phyloP scores from a whole-genome alignment of 2,888 invertebrate genomes.

The Brachyopa scutellaris region DNA sequence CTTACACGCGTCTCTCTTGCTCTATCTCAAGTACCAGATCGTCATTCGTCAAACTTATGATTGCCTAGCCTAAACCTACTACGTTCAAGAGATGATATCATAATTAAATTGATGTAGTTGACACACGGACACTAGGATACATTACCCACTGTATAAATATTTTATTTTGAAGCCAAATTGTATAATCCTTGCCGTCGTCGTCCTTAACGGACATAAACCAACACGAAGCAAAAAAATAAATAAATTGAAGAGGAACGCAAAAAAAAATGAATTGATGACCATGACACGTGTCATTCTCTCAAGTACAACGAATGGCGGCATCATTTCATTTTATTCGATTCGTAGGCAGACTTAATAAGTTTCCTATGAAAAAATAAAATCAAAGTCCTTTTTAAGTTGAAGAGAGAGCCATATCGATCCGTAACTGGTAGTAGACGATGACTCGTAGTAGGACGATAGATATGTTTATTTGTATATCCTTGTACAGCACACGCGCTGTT shows the following conservation, averaged over 20 bases:
- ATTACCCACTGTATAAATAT: conserved; percentile 11
- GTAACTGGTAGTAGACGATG: background rate
- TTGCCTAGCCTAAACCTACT: background rate
- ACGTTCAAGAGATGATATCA: conserved; percentile 48
- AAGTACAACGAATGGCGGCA: conserved; percentile 41
- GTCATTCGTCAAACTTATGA: background rate
- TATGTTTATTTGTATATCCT: background rate
- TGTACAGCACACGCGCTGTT: conserved; percentile 46
- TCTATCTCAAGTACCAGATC: too few relatives aligned
- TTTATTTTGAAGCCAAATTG: conserved; percentile 37
- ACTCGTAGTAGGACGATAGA: background rate
- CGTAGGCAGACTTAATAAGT: conserved; percentile 43
- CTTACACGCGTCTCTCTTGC: conserved; percentile 13
- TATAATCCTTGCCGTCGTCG: conserved; percentile 40
- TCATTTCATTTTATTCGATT: conserved; percentile 48
- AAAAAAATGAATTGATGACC: conserved; percentile 45
- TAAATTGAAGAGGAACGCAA: background rate
- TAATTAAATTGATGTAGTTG: conserved; percentile 67
- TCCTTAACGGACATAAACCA: background rate
- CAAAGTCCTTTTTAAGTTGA: conserved; percentile 23
- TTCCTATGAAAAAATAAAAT: conserved; percentile 29
- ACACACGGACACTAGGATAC: conserved; percentile 30
- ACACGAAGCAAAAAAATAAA: background rate
- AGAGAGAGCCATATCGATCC: conserved; percentile 41
- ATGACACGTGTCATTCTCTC: conserved; percentile 59